Percentiles rank a stretch among this genome's conserved stretches.
phyloP scores from a whole-genome alignment of 2,113 vertebrate genomes.

The Chamaetylas fuelleborni region DNA sequence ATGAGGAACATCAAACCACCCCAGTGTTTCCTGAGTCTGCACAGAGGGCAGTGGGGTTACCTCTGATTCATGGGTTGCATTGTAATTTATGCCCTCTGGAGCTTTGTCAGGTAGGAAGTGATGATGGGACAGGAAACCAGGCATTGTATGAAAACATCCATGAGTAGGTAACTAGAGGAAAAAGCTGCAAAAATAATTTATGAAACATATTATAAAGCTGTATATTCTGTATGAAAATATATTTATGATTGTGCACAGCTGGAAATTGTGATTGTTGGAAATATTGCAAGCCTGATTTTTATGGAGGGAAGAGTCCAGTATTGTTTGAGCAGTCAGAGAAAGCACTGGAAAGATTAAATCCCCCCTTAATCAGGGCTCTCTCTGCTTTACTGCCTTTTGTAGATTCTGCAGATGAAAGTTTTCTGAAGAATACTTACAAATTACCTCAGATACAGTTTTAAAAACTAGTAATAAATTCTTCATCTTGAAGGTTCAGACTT shows the following conservation, averaged over 20 bases:
- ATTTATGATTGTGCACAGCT: conserved; percentile 38
- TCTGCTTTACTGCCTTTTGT: background rate
- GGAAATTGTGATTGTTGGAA: conserved; percentile 47
- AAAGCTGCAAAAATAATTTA: conserved; percentile 46
- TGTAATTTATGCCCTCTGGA: conserved; percentile 36
- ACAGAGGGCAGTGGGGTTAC: background rate
- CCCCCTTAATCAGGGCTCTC: background rate
- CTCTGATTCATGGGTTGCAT: background rate
- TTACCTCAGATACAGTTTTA: background rate
- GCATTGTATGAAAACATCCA: conserved; percentile 50
- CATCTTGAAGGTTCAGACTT: background rate
- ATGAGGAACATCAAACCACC: background rate
- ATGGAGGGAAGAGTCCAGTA: background rate
- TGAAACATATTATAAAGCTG: background rate
- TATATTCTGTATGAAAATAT: conserved; percentile 23
- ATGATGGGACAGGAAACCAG: conserved; percentile 53
- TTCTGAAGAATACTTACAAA: background rate
- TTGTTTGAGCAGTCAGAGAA: background rate
- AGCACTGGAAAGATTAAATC: background rate
- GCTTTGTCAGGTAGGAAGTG: conserved; percentile 41
- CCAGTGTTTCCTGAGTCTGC: background rate
- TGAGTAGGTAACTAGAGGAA: conserved; percentile 36
- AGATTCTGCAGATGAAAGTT: background rate
- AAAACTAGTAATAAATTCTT: background rate
- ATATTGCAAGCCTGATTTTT: conserved; percentile 11